These are phyloP conservation scores for Cynocephalus volans DNA, from an alignment of 2,113 vertebrate genomes.

Conservation along the genomic window DNA sequence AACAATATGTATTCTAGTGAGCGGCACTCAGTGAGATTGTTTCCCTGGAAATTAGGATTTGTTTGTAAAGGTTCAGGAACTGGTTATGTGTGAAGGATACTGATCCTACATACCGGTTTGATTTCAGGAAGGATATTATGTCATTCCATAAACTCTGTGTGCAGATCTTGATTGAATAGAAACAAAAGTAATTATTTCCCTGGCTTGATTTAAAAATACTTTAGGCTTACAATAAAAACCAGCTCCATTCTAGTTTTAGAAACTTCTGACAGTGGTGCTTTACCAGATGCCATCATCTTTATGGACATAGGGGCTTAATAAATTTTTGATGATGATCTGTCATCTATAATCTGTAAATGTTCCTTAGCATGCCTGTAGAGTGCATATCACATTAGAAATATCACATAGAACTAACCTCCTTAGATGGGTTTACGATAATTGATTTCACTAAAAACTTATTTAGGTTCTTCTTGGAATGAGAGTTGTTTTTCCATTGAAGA, in stretches of 20 bases:
- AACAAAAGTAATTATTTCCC: constrained; percentile 86
- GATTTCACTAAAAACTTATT: neutral
- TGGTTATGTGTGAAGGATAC: constrained; percentile 88
- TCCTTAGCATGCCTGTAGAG: neutral
- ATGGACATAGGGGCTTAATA: neutral
- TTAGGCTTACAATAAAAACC: constrained; percentile 63
- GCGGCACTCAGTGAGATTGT: constrained; percentile 85
- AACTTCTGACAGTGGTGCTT: neutral
- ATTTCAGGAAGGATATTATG: constrained; percentile 93
- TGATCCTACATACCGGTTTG: constrained; percentile 83
- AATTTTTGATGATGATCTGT: neutral
- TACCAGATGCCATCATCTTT: neutral
- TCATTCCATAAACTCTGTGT: constrained; percentile 88
- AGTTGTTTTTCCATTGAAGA: neutral
- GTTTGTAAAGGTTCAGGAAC: constrained; percentile 88
- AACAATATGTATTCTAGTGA: constrained; percentile 86
- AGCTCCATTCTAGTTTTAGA: constrained; percentile 46
- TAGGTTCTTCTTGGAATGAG: constrained; percentile 35
- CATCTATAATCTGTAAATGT: neutral
- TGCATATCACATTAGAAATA: constrained; percentile 33
- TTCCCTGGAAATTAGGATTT: constrained; percentile 89
- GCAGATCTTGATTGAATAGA: constrained; percentile 86
- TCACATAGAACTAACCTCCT: neutral
- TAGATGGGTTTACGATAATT: neutral
- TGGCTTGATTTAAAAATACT: constrained; percentile 84